phyloP scores from a whole-genome alignment of 2,113 vertebrate genomes.

The Psittacara wagleri region DNA sequence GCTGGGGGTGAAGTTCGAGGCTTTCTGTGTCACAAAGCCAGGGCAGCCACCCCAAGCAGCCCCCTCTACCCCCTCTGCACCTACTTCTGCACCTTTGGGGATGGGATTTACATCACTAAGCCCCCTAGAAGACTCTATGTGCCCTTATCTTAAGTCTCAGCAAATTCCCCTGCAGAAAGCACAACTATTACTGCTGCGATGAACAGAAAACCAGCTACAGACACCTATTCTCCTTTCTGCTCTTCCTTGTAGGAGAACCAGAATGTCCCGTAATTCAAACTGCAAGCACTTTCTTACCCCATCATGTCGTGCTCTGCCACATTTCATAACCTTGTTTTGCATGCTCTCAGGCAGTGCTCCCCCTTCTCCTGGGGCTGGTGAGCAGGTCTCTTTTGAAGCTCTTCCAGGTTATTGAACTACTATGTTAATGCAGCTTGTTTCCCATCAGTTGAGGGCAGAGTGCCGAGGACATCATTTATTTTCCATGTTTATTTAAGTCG shows the following conservation, averaged over 20 bases:
- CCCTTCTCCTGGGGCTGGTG: neutral
- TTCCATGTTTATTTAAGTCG: constrained; percentile 48
- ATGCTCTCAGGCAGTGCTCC: neutral
- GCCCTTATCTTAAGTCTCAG: neutral
- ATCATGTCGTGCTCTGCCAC: neutral
- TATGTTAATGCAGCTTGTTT: constrained; percentile 35
- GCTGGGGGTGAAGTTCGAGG: neutral
- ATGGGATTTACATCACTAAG: neutral
- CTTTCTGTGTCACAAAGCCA: neutral
- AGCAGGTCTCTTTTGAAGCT: constrained; percentile 3
- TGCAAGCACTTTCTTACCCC: neutral
- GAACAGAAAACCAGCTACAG: neutral
- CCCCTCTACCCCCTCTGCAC: neutral
- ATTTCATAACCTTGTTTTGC: neutral
- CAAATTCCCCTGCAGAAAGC: neutral
- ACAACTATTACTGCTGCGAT: neutral
- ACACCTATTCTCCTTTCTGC: neutral
- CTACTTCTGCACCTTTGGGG: neutral
- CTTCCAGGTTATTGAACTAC: constrained; percentile 34
- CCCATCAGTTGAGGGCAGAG: constrained; percentile 41
- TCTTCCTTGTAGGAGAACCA: neutral
- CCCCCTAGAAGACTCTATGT: neutral
- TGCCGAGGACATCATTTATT: constrained; percentile 19
- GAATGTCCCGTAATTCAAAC: neutral
- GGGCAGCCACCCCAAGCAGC: accelerated